Conservation (phyloP, 2,797 vertebrate genomes). For the Gymnoscopelus braueri region DNA sequence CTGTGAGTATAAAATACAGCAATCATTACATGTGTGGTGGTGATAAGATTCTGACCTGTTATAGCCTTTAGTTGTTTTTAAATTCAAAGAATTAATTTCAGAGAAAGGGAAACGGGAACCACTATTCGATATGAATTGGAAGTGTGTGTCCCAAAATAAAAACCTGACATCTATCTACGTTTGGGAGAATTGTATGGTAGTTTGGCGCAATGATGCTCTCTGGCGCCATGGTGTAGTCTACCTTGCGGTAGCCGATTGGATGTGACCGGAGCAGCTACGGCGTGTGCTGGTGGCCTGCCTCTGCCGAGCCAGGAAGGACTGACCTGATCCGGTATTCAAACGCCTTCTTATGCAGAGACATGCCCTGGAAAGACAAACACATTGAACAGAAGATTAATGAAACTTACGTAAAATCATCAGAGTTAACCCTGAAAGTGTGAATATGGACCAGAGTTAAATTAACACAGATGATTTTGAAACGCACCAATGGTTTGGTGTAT, state of each 20-base stretch:
- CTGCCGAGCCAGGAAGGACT: slow-evolving; percentile 97
- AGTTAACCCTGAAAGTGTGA: no score
- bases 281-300: slow-evolving; percentile 95
- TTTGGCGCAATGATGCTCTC: slow-evolving; percentile 31
- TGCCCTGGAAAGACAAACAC: slow-evolving; percentile 81
- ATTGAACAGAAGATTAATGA: slow-evolving; percentile 11
- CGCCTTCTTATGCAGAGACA: slow-evolving; percentile 96
- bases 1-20: slow-evolving; percentile 66
- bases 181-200: slow-evolving; percentile 45
- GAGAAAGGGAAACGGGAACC: slow-evolving; percentile 50
- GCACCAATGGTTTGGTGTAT: no score
- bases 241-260: slow-evolving; percentile 96
- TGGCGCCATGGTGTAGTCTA: slow-evolving; percentile 78
- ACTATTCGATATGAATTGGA: slow-evolving; percentile 56
- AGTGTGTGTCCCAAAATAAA: slow-evolving; percentile 43
- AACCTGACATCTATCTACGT: slow-evolving; percentile 39
- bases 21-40: slow-evolving; percentile 53
- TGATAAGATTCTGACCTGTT: slow-evolving; percentile 36
- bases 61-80: slow-evolving; percentile 34
- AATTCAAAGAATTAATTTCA: slow-evolving; percentile 55
- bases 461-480: no score
- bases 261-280: slow-evolving; percentile 91
- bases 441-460: no score
- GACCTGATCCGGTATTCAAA: slow-evolving; percentile 96
- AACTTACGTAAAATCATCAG: not conserved